Conservation (phyloP, 2,113 vertebrate species). For the Larimichthys crocea region DNA sequence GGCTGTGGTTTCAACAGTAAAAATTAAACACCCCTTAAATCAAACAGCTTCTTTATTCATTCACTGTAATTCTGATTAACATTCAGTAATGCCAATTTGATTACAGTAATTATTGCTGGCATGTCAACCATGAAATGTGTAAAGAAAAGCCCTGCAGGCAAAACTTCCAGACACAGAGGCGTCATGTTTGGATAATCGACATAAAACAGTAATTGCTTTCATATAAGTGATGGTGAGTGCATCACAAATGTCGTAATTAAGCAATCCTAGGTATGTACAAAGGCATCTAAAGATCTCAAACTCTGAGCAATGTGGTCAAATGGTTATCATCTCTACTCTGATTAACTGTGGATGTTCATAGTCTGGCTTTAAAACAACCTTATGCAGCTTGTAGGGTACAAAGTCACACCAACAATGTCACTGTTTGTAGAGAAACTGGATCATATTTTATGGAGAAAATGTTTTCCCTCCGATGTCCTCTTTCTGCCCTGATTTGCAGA, state of each 20-base stretch:
- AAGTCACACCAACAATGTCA: no score
- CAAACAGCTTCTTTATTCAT: conserved; percentile 32
- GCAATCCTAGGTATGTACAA: neutral
- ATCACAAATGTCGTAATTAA: neutral
- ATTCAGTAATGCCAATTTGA: conserved; percentile 31
- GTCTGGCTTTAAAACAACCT: no score
- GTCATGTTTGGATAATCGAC: conserved; percentile 36
- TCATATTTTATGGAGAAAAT: no score
- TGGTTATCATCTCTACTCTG: no score
- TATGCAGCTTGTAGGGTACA: no score
- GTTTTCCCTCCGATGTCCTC: no score
- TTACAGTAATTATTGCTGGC: conserved; percentile 43
- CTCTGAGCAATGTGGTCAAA: neutral
- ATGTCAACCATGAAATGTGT: conserved; percentile 48
- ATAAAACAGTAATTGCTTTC: conserved; percentile 9
- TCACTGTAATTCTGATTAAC: conserved; percentile 27
- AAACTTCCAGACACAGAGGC: conserved; percentile 17
- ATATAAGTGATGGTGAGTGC: neutral
- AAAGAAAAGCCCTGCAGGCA: conserved; percentile 14
- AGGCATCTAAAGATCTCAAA: neutral
- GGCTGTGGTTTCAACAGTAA: conserved; percentile 7
- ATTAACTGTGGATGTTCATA: no score
- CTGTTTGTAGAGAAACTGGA: no score
- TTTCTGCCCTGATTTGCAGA: no score
- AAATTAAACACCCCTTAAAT: conserved; percentile 27